A percentile compares a stretch with the other conserved stretches of the same genome.
These are phyloP conservation scores for Apamea epomidion DNA, from an alignment of 2,888 invertebrate species.

Conservation along the genomic window DNA sequence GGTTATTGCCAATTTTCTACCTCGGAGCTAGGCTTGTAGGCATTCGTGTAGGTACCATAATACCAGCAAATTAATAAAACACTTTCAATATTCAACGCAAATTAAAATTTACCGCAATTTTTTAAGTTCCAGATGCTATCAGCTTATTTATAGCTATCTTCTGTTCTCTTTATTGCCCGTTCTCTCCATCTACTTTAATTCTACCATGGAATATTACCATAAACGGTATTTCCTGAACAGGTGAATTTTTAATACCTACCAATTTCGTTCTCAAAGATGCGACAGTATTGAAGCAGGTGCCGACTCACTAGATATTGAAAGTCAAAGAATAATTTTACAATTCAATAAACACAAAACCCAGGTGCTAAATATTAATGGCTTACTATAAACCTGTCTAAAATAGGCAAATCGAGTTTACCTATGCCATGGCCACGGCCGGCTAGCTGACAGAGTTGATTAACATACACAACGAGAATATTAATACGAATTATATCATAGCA, in stretches of 20 bases:
- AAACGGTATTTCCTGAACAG: constrained; percentile 29
- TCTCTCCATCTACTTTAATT: constrained; percentile 10
- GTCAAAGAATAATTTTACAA: constrained; percentile 41
- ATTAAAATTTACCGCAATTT: constrained; percentile 7
- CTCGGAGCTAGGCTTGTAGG: background rate
- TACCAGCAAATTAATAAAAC: background rate
- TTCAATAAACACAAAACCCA: constrained; percentile 31
- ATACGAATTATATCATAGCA: constrained; percentile 21
- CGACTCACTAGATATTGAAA: constrained; percentile 21
- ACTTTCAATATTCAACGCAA: constrained; percentile 3
- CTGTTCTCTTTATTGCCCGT: background rate
- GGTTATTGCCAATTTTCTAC: background rate
- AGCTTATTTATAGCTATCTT: constrained; percentile 11
- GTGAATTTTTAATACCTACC: constrained; percentile 20
- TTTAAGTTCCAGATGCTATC: constrained; percentile 8
- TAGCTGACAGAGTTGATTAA: constrained; percentile 39
- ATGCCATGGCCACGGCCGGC: constrained; percentile 43
- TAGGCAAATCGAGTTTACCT: constrained; percentile 20
- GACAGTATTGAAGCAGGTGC: constrained; percentile 13
- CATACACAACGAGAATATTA: constrained; percentile 38
- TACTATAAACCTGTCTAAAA: constrained; percentile 50
- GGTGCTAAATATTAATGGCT: constrained; percentile 56
- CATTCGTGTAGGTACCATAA: background rate
- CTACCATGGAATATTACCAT: constrained; percentile 16
- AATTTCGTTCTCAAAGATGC: constrained; percentile 3